A percentile compares a stretch with the other conserved stretches of the same genome.
phyloP scores from a whole-genome alignment of 2,888 invertebrate genomes.

The Ethmia dodecea region DNA sequence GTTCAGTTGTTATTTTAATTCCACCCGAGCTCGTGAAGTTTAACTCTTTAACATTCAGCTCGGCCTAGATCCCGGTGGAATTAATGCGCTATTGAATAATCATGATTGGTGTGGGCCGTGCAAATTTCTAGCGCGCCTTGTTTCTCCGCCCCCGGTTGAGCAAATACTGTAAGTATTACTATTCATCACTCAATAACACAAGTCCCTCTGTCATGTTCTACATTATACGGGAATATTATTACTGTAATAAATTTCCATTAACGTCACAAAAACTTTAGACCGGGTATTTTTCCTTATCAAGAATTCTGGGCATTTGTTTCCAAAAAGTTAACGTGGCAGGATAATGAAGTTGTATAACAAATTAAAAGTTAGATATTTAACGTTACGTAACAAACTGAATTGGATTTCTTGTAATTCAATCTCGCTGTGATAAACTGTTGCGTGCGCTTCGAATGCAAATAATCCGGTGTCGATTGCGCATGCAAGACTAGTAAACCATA shows the following conservation, averaged over 20 bases:
- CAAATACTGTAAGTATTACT: slow-evolving; percentile 3
- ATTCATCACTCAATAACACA: slow-evolving; percentile 7
- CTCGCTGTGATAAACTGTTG: no score
- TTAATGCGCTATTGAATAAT: slow-evolving; percentile 63
- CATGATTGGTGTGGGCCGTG: slow-evolving; percentile 58
- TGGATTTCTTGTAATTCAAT: no score
- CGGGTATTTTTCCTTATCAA: no score
- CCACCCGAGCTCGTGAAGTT: no score
- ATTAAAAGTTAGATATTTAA: no score
- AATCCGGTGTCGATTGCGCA: neutral
- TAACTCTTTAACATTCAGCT: slow-evolving; percentile 57
- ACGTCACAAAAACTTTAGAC: no score
- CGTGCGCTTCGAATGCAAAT: slow-evolving; percentile 8
- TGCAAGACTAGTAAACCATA: neutral
- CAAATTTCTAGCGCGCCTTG: slow-evolving; percentile 42
- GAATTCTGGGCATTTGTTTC: no score
- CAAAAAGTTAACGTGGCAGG: no score
- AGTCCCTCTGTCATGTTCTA: neutral
- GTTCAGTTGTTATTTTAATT: no score
- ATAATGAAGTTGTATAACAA: no score
- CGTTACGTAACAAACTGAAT: no score
- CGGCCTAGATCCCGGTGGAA: slow-evolving; percentile 50
- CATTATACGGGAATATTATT: neutral
- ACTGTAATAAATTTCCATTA: no score
- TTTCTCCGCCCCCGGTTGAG: slow-evolving; percentile 20